Conservation (phyloP, 2,888 invertebrate genomes). For the Agrochola litura region DNA sequence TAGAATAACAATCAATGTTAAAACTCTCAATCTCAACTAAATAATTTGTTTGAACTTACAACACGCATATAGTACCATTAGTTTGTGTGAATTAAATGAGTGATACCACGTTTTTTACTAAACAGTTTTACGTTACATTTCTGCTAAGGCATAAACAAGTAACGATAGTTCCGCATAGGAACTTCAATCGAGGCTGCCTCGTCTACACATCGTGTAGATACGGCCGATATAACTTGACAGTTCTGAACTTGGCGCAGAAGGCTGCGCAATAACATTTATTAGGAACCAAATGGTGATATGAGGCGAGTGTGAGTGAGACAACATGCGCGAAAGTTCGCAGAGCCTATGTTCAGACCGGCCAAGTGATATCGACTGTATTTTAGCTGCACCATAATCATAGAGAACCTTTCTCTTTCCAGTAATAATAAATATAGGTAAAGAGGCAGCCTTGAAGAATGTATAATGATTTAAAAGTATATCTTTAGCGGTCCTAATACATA, state of each 20-base stretch:
- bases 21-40: slow-evolving; percentile 33
- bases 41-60: slow-evolving; percentile 36
- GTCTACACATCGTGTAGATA: neutral
- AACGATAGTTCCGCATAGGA: neutral
- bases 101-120: neutral
- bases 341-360: no score
- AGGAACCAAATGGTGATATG: no score
- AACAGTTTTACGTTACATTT: neutral
- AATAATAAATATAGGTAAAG: neutral
- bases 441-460: slow-evolving; percentile 6
- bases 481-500: slow-evolving; percentile 4
- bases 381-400: neutral
- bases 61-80: slow-evolving; percentile 17
- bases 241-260: no score
- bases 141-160: slow-evolving; percentile 11
- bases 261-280: no score
- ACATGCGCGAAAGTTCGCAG: no score
- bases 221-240: no score
- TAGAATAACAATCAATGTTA: slow-evolving; percentile 48
- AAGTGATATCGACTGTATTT: no score
- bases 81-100: slow-evolving; percentile 3
- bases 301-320: no score
- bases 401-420: neutral
- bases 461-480: neutral
- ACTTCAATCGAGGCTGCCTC: slow-evolving; percentile 11